phyloP scores from a whole-genome alignment of 1,140 invertebrate species.

The Hylyphantes graminicola region DNA sequence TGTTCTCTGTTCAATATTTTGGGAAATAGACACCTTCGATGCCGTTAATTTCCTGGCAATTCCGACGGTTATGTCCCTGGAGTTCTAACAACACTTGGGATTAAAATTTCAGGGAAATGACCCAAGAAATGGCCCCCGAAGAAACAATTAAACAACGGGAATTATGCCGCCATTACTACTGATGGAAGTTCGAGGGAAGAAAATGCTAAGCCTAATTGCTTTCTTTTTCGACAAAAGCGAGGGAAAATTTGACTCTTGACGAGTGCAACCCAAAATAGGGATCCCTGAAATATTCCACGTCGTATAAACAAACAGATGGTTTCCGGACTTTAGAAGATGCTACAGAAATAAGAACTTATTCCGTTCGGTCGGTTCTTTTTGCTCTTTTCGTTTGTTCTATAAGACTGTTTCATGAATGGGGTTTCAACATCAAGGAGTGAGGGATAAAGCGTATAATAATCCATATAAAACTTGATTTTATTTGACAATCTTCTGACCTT shows the following conservation, averaged over 20 bases:
- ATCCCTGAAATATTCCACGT: constrained; percentile 40
- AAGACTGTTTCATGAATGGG: no score
- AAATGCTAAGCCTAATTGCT: constrained; percentile 1
- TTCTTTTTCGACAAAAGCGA: constrained; percentile 23
- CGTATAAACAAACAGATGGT: constrained; percentile 54
- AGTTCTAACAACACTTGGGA: background rate
- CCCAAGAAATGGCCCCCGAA: background rate
- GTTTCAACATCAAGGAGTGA: no score
- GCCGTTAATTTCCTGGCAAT: no score
- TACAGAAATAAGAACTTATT: no score
- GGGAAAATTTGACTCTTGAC: background rate
- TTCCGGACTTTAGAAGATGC: background rate
- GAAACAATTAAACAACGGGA: constrained; percentile 30
- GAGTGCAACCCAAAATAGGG: constrained; percentile 19
- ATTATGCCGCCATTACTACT: background rate
- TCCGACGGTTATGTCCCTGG: no score
- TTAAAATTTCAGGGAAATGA: constrained; percentile 29
- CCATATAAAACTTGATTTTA: no score
- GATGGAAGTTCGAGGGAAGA: background rate
- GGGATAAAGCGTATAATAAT: no score
- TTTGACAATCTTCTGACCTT: no score
- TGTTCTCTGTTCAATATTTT: no score
- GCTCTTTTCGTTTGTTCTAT: no score
- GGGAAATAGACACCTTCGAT: no score
- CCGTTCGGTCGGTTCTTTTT: no score